Evolutionary conservation across 2,888 invertebrate genomes (phyloP).

Genomic region (Napeogenes inachia): DNA sequence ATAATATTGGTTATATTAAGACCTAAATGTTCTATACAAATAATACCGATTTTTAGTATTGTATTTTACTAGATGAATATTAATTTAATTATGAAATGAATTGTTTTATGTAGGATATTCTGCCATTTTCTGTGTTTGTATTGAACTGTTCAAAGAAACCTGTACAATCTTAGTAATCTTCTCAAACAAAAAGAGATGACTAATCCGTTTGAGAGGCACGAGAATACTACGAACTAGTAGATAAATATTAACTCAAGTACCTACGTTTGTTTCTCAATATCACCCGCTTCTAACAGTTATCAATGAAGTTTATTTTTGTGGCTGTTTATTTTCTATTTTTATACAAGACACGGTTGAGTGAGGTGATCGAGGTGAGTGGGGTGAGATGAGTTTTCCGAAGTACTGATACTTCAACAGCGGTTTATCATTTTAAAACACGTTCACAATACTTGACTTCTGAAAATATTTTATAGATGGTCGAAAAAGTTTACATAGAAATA

Average conservation of each 20-base stretch:
- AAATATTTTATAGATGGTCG: background rate
- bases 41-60: too few relatives aligned
- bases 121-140: too few relatives aligned
- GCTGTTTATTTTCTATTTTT: slow-evolving; percentile 14
- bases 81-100: too few relatives aligned
- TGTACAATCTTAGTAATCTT: background rate
- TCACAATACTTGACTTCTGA: background rate
- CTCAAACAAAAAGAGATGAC: background rate
- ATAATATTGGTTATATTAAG: too few relatives aligned
- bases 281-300: slow-evolving; percentile 13
- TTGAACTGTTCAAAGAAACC: background rate
- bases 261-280: slow-evolving; percentile 17
- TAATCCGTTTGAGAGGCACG: background rate
- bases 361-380: too few relatives aligned
- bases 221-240: slow-evolving; percentile 3
- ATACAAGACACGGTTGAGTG: background rate
- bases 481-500: background rate
- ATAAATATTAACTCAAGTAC: background rate
- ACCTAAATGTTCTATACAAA: too few relatives aligned
- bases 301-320: slow-evolving; percentile 21
- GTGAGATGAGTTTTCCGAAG: background rate
- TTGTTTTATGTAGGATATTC: too few relatives aligned
- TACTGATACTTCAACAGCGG: background rate
- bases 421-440: background rate
- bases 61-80: too few relatives aligned